Conservation (phyloP, 2,888 invertebrate species). For the Empis stercorea region DNA sequence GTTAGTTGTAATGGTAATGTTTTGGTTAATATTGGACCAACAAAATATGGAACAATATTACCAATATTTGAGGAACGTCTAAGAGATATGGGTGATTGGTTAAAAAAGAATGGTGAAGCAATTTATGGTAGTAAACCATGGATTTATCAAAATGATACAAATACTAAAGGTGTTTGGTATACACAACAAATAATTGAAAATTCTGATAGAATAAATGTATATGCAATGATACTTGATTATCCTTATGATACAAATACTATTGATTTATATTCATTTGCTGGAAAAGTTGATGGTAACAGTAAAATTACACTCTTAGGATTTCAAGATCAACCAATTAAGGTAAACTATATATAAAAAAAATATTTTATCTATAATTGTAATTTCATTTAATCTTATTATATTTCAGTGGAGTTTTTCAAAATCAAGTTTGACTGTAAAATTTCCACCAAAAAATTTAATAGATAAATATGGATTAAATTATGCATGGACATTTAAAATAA, state of each 20-base stretch:
- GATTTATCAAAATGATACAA: conserved; percentile 67
- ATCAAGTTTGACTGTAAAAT: conserved; percentile 22
- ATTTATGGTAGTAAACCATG: conserved; percentile 71
- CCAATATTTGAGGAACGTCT: conserved; percentile 81
- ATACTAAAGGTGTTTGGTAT: conserved; percentile 63
- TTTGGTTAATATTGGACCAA: conserved; percentile 67
- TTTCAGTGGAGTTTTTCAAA: conserved; percentile 23
- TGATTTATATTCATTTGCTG: conserved; percentile 36
- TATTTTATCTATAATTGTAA: not conserved
- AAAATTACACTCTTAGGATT: conserved; percentile 40
- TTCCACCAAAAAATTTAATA: conserved; percentile 30
- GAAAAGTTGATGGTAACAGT: conserved; percentile 23
- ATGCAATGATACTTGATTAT: conserved; percentile 59
- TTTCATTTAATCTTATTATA: conserved; percentile 1
- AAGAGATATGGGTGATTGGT: conserved; percentile 64
- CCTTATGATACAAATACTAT: conserved; percentile 44
- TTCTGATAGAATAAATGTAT: conserved; percentile 37
- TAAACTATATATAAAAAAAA: conserved; percentile 25
- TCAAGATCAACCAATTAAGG: conserved; percentile 12
- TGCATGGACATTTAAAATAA: conserved; percentile 34
- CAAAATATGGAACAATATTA: conserved; percentile 72
- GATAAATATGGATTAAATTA: conserved; percentile 27
- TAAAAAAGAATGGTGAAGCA: conserved; percentile 73
- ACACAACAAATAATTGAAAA: conserved; percentile 32
- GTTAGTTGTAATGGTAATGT: conserved; percentile 71